Conservation (phyloP, 1,140 invertebrate genomes). For the Cyclina sinensis region DNA sequence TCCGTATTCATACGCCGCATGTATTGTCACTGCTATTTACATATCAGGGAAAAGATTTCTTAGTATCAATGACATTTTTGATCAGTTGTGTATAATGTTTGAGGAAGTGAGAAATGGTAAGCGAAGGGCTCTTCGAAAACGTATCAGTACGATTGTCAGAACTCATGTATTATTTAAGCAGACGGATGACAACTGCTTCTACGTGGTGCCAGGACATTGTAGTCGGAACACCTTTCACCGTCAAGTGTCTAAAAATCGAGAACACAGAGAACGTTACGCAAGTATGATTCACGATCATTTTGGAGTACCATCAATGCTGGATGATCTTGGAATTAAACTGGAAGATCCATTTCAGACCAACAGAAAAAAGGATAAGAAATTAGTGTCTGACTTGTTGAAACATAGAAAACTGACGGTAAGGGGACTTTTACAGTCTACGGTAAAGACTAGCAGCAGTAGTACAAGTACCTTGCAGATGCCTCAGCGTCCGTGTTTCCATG, state of each 20-base stretch:
- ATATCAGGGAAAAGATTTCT: not conserved
- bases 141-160: not conserved
- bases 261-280: not conserved
- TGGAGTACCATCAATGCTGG: not conserved
- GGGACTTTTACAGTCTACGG: not conserved
- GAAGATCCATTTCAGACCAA: not conserved
- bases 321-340: not conserved
- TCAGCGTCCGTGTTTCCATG: conserved; percentile 6
- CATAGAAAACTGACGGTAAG: not conserved
- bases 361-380: not conserved
- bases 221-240: not conserved
- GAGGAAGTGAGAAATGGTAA: not conserved
- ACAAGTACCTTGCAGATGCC: not conserved
- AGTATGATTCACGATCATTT: not conserved
- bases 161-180: not conserved
- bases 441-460: no score
- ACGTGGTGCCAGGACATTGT: not conserved
- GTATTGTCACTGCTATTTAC: conserved; percentile 4
- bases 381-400: not conserved
- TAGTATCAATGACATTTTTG: not conserved
- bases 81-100: not conserved
- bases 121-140: not conserved
- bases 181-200: not conserved
- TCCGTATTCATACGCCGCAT: conserved; percentile 6
- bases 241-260: not conserved